A percentile compares a stretch with the other conserved stretches of the same genome.
phyloP scores from a whole-genome alignment of 2,797 vertebrate species.

The Galago senegalensis region DNA sequence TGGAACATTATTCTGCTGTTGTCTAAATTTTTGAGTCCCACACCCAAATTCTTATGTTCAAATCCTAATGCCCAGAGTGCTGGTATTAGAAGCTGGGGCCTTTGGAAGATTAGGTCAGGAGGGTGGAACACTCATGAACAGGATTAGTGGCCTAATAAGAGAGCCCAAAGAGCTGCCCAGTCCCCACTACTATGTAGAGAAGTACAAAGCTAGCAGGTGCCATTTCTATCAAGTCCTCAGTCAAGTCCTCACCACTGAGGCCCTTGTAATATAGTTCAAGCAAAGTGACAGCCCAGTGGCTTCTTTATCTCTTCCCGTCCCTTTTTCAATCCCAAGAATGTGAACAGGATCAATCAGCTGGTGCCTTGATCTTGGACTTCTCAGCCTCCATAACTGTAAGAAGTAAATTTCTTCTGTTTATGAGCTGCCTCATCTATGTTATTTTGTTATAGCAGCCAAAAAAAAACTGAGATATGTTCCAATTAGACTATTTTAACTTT shows the following conservation, averaged over 20 bases:
- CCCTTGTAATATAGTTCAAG: too few species aligned
- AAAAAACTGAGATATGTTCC: neutral
- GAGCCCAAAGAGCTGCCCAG: neutral
- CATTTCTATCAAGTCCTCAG: neutral
- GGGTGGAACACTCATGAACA: neutral
- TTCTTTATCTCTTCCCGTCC: too few species aligned
- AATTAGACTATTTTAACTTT: neutral
- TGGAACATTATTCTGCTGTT: neutral
- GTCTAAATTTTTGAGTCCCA: neutral
- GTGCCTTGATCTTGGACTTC: neutral
- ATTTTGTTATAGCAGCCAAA: neutral
- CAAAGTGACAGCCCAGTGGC: too few species aligned
- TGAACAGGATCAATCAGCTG: neutral
- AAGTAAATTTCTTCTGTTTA: neutral
- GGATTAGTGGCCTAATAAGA: neutral
- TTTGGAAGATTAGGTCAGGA: neutral
- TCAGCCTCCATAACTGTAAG: neutral
- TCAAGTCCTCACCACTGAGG: neutral
- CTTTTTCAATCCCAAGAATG: too few species aligned
- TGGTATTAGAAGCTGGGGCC: neutral
- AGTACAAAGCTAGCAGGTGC: neutral
- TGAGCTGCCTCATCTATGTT: neutral
- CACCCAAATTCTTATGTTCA: neutral
- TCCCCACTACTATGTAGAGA: neutral
- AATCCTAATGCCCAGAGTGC: neutral